Conservation (phyloP, 2,113 vertebrate species). For the Phoenicopterus ruber region DNA sequence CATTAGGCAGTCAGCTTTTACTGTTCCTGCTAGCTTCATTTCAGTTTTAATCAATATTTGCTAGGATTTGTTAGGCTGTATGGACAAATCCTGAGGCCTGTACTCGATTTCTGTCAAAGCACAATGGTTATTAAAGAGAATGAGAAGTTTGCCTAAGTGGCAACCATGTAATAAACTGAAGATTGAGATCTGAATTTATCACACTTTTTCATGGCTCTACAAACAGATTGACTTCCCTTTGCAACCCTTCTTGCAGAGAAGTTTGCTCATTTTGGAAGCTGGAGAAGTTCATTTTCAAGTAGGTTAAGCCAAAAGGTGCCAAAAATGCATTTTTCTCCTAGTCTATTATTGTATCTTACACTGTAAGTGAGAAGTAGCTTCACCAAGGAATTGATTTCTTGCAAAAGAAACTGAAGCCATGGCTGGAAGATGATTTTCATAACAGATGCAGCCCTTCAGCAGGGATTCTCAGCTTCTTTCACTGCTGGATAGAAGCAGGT, state of each 20-base stretch:
- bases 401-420: constrained; percentile 43
- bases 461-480: constrained; percentile 47
- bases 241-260: constrained; percentile 37
- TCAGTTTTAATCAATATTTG: constrained; percentile 39
- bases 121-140: neutral
- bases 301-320: constrained; percentile 69
- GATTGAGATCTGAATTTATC: constrained; percentile 25
- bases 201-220: constrained; percentile 9
- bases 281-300: constrained; percentile 58
- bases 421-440: constrained; percentile 51
- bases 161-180: neutral
- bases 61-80: constrained; percentile 14
- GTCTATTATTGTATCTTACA: constrained; percentile 69
- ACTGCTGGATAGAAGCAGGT: constrained; percentile 48
- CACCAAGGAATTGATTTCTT: constrained; percentile 60
- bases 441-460: constrained; percentile 63
- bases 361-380: constrained; percentile 68
- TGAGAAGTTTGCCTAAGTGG: neutral
- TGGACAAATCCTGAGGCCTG: neutral
- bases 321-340: constrained; percentile 61
- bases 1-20: constrained; percentile 19
- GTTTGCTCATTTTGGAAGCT: constrained; percentile 48
- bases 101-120: neutral
- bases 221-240: constrained; percentile 32
- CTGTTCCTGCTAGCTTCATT: neutral